A percentile compares a stretch with the other conserved stretches of the same genome.
Conservation (phyloP, 2,113 vertebrate genomes). For the Egretta garzetta region DNA sequence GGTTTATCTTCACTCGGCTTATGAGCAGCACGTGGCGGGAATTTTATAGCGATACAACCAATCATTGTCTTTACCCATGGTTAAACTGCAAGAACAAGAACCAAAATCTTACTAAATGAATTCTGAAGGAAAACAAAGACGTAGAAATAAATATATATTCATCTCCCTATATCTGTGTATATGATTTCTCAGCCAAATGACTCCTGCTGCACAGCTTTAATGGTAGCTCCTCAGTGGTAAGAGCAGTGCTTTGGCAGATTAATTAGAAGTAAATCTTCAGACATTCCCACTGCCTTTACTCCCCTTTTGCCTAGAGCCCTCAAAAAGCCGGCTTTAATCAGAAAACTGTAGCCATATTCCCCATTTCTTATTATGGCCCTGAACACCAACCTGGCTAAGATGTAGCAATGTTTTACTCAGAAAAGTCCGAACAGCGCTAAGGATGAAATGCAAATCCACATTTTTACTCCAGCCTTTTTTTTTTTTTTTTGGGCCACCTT, state of each 20-base stretch:
- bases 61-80: accelerated
- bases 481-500: neutral
- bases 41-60: accelerated
- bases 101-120: neutral
- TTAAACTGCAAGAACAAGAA: neutral
- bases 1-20: neutral
- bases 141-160: neutral
- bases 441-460: neutral
- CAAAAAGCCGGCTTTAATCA: neutral
- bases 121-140: neutral
- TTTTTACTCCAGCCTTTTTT: neutral
- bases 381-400: neutral
- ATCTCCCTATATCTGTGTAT: no score
- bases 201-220: neutral
- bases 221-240: neutral
- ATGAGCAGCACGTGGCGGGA: accelerated
- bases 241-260: neutral
- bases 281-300: neutral
- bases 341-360: neutral
- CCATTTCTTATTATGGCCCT: neutral
- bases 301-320: neutral
- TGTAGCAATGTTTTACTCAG: neutral
- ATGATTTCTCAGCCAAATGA: neutral
- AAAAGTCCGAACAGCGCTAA: neutral
- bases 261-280: neutral